Base-by-base conservation (phyloP, 2,888 invertebrate species). In the Desoria tigrina region DNA sequence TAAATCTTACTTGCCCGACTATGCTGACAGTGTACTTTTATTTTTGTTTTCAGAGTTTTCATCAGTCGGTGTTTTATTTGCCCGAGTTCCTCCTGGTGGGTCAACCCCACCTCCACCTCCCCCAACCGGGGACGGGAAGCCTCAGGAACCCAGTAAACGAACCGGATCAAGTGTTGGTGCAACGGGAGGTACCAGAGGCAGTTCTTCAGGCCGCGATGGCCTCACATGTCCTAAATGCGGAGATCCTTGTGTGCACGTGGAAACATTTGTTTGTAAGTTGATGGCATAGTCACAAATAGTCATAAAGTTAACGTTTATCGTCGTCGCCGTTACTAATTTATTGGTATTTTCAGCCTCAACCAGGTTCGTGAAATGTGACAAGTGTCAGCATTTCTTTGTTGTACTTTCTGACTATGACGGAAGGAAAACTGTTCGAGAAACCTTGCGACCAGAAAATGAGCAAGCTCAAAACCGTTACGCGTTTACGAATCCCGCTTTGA, bases 351-450 rank as follows among this genome's bases (percentile, higher is more conserved):
- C 75, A 86, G 86, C 86, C 65, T 94, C 95, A 58, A 94, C 95
- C 51, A 86, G 95, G 75, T 97, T 97, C 82, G 96, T 97, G 42
- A 96, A 95, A 82, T 97, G 97, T 82, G 95, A 96, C 81, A 96
- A 95, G 81, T 97, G 97, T 79, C 94, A 95, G 82, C 95, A 96
- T 80, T 96, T 97, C 84, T 97, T 96, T 81, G 94, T 96, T 39
- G 94, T 97, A 26, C 84, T 96, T 69, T 94, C 94, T 75, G 95
- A 96, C 78, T 88, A 91, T 42, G 95, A 96, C 81, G 88, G 92
- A 27, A 93, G 94, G 82, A 90, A 90, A 81, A 89, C 85, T 77
- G 82, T 88, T 72, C 92, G 80, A 14, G 75, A 74, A 59, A 60
- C 73, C 1, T 62, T 61, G 1, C 66, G 74, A n/a, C 72, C 73